phyloP scores from a whole-genome alignment of 2,113 vertebrate genomes.

The Vulpes vulpes region DNA sequence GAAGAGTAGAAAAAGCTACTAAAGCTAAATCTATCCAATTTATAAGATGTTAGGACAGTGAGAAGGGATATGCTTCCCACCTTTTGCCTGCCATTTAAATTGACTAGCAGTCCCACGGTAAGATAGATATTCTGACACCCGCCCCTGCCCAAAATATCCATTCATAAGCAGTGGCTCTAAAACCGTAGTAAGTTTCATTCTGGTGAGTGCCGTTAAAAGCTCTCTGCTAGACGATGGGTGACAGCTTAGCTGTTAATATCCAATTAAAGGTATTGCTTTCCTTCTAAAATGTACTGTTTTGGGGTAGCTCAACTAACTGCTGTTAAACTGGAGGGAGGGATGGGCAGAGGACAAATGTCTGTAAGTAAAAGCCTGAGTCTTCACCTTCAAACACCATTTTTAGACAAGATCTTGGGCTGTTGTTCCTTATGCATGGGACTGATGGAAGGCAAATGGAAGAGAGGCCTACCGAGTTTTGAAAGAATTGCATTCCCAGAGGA shows the following conservation, averaged over 20 bases:
- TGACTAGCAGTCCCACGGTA: not conserved
- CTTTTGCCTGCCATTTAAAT: not conserved
- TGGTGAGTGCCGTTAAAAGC: constrained; percentile 21
- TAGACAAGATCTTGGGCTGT: not conserved
- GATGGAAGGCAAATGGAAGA: not conserved
- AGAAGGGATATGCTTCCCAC: not conserved
- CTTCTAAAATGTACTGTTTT: not conserved
- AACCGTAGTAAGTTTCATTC: not conserved
- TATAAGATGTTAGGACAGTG: not conserved
- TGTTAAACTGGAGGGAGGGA: not conserved
- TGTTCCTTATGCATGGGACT: not conserved
- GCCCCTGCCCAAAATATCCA: not conserved
- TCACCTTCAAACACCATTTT: constrained; percentile 42
- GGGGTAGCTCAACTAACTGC: not conserved
- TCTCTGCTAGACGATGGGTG: not conserved
- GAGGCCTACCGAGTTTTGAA: not conserved
- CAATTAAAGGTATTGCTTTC: constrained; percentile 1
- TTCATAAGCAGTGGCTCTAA: not conserved
- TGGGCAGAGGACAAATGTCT: not conserved
- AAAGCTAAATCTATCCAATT: not conserved
- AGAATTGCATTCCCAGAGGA: not conserved
- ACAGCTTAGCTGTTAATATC: not conserved
- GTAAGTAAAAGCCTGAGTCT: not conserved
- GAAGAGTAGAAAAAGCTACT: not conserved
- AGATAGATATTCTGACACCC: not conserved